Base-by-base conservation (phyloP, 2,888 invertebrate species). In the Marronus borbonicus region DNA sequence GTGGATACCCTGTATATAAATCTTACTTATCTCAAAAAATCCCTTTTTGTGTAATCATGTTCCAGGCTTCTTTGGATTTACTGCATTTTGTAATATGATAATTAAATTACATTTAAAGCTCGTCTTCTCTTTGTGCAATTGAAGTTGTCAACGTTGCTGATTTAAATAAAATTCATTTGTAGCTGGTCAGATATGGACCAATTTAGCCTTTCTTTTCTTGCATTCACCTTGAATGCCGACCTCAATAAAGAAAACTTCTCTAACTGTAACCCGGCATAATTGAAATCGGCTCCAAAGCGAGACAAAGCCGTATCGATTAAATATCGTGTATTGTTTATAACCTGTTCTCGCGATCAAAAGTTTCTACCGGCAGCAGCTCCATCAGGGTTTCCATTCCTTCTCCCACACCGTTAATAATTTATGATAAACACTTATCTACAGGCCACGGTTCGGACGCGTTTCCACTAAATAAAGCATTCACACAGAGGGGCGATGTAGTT, bases 381-480 rank as follows among this genome's bases (percentile, higher is more conserved):
- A 28, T 62, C 64, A 49, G 20, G 60, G 28, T 7, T 7, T 49
- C 66, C 39, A 12, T 24, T 44, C 70, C 62, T 58, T 60, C 75
- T 80, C 76, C 39, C 79, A 68, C 76, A 68, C 76, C 77, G 76
- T 77, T 68, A 78, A 78, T 75, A 81, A 82, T 81, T 80, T 82
- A 82, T 80, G 80, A 78, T 78, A 80, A 82, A 80, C 81, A 81
- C 80, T 82, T 80, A 82, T 82, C 80, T 80, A 72, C 70, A 76
- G 82, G 74, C 80, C 80, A 78, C 77, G 82, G 79, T 80, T 80
- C 80, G 82, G 78, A 78, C 80, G 79, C 78, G 77, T 80, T 82
- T 82, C 82, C 81, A 80, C 81, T 81, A 81, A 82, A 82, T 82
- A 82, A 82, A 82, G 80, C 82, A 82, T 80, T 81, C 78, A 80